Evolutionary conservation across 2,888 invertebrate genomes (phyloP), one percentile per base, ranked within the genome.

Genomic region (Spilarctia lutea): DNA sequence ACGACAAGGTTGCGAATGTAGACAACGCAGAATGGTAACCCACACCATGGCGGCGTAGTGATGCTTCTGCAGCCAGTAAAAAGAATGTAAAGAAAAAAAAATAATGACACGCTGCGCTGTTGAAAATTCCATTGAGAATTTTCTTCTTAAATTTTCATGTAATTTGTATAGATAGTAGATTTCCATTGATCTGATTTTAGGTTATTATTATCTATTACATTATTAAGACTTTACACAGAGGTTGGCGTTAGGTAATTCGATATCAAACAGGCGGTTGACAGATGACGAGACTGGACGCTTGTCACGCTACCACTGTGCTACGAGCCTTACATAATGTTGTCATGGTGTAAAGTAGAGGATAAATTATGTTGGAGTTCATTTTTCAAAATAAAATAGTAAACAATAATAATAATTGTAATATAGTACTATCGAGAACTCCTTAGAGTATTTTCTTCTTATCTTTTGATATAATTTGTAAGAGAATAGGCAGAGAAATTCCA

Each of bases 201-300:
- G 72, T 68, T 67, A 70, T 71, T 76, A 80, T 81, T 83, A 79
- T 81, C 81, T 84, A 82, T 84, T 83, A 77, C 77, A 85, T 85
- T 85, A 84, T 83, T 84, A 83, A 85, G 80, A 75, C 75, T 79
- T 75, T 84, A 81, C 76, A 82, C 85, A 81, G 78, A 76, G 76
- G 69, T 79, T 78, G 83, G 83, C 82, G 86, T 82, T 81, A 85
- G 82, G 86, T 90, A 90, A 90, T 90, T 89, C 79, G 84, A 89
- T 89, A 88, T 86, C 84, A 86, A 87, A 86, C 88, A 87, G 84
- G 85, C 85, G 84, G 86, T 83, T 88, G 91, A 88, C 88, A 87
- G 87, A 78, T 89, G 87, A 89, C 90, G 88, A 85, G 89, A 83
- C 85, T 85, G 79, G 79, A 82, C 76, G 78, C 82, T 80, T 86